A percentile compares a stretch with the other conserved stretches of the same genome.
phyloP scores from a whole-genome alignment of 2,888 invertebrate species.

The Sminthurinus aureus region DNA sequence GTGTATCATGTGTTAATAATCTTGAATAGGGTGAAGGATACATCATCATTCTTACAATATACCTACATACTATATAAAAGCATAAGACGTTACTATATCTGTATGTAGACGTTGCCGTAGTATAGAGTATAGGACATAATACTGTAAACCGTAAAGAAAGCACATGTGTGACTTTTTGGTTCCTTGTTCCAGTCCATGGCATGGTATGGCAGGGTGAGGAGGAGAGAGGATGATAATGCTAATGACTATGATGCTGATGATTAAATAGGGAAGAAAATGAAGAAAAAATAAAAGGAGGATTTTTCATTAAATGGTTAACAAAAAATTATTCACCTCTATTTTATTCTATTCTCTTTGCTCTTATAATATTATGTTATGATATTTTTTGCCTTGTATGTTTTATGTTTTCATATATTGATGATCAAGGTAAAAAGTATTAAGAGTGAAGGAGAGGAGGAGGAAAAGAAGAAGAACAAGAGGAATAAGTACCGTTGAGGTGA shows the following conservation, averaged over 20 bases:
- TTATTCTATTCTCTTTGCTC: too few relatives aligned
- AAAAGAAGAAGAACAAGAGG: neutral
- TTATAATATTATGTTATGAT: too few relatives aligned
- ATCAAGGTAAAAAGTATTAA: neutral
- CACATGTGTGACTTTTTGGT: neutral
- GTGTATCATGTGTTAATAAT: too few relatives aligned
- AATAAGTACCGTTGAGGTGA: neutral
- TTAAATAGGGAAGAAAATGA: neutral
- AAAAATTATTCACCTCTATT: neutral
- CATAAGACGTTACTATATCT: neutral
- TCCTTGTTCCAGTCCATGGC: slow-evolving; percentile 19
- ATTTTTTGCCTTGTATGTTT: neutral
- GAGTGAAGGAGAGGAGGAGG: neutral
- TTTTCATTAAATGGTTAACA: neutral
- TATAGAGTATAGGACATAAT: neutral
- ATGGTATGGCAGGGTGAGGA: too few relatives aligned
- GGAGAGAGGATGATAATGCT: too few relatives aligned
- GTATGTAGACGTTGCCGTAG: neutral
- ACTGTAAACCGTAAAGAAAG: neutral
- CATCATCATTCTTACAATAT: too few relatives aligned
- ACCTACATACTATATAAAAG: too few relatives aligned
- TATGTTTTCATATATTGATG: neutral
- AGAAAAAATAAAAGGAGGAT: too few relatives aligned
- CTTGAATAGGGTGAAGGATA: too few relatives aligned
- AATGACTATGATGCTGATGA: neutral